A percentile compares a stretch with the other conserved stretches of the same genome.
Evolutionary conservation across 37 sponge, comb jelly and placozoan genomes (phyloP).

Genomic region (Chondrilla cf. caribensis): DNA sequence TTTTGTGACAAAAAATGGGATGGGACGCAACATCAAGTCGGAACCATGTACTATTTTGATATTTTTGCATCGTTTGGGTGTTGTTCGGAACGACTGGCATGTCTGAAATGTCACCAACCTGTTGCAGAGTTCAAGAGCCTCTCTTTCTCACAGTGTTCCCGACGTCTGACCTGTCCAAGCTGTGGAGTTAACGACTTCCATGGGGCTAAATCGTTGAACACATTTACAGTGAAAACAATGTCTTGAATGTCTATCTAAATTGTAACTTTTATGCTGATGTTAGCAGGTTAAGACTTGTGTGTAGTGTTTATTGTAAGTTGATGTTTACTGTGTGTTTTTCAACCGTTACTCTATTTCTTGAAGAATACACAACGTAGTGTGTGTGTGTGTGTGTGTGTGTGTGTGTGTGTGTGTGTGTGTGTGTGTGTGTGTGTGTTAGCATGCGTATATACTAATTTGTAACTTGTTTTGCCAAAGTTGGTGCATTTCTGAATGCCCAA

Average conservation of each 20-base stretch:
- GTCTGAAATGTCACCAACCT: slow-evolving; percentile 69
- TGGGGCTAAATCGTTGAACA: slow-evolving; percentile 65
- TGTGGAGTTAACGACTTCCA: slow-evolving; percentile 83
- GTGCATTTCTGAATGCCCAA: no score
- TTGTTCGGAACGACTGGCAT: slow-evolving; percentile 61
- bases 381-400: not conserved
- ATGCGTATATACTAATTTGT: no score
- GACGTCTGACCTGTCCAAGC: slow-evolving; percentile 59
- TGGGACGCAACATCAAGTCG: slow-evolving; percentile 81
- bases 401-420: no score
- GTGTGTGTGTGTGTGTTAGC: no score
- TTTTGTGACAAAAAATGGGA: slow-evolving; percentile 79
- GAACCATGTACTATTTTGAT: slow-evolving; percentile 92
- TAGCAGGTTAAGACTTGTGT: no score
- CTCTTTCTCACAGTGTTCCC: slow-evolving; percentile 73
- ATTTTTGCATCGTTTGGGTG: slow-evolving; percentile 87
- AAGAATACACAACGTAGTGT: not conserved
- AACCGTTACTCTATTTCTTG: no score
- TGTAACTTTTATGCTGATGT: no score
- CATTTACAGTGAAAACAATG: slow-evolving; percentile 1
- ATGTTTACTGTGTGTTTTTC: no score
- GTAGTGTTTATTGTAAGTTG: no score
- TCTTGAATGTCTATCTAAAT: no score
- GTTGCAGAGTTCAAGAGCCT: slow-evolving; percentile 54
- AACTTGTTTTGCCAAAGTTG: no score